Conservation (phyloP, 2,888 invertebrate species). For the Cenopis cana region DNA sequence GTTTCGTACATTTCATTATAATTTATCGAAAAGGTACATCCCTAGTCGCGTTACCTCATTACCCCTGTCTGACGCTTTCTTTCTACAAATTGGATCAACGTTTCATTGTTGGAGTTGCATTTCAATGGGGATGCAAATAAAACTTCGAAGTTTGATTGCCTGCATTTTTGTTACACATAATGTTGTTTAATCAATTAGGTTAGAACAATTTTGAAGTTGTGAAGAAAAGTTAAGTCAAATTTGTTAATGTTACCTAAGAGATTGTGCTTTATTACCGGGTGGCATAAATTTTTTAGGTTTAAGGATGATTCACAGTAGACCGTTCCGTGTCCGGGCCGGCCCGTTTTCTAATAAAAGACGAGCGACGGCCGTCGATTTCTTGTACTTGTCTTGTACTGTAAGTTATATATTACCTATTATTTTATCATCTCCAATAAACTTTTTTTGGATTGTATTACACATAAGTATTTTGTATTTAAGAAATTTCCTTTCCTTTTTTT, state of each 20-base stretch:
- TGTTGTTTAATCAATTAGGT: slow-evolving; percentile 27
- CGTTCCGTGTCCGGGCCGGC: too few relatives aligned
- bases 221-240: neutral
- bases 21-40: slow-evolving; percentile 13
- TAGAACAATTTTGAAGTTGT: neutral
- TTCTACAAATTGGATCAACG: slow-evolving; percentile 77
- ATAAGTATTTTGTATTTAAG: too few relatives aligned
- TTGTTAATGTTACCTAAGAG: slow-evolving; percentile 4
- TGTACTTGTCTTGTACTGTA: too few relatives aligned
- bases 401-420: too few relatives aligned
- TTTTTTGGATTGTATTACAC: too few relatives aligned
- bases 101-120: slow-evolving; percentile 67
- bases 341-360: too few relatives aligned
- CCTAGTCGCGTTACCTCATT: slow-evolving; percentile 40
- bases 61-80: slow-evolving; percentile 75
- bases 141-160: slow-evolving; percentile 64
- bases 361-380: too few relatives aligned
- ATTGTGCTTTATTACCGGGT: neutral
- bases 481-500: too few relatives aligned
- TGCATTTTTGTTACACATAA: slow-evolving; percentile 47
- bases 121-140: slow-evolving; percentile 61
- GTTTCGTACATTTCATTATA: neutral
- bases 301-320: too few relatives aligned
- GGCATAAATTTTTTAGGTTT: too few relatives aligned
- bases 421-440: too few relatives aligned